Evolutionary conservation across 2,888 invertebrate genomes (phyloP), one percentile per base, ranked within the genome.

Genomic region (Rhagonycha fulva): DNA sequence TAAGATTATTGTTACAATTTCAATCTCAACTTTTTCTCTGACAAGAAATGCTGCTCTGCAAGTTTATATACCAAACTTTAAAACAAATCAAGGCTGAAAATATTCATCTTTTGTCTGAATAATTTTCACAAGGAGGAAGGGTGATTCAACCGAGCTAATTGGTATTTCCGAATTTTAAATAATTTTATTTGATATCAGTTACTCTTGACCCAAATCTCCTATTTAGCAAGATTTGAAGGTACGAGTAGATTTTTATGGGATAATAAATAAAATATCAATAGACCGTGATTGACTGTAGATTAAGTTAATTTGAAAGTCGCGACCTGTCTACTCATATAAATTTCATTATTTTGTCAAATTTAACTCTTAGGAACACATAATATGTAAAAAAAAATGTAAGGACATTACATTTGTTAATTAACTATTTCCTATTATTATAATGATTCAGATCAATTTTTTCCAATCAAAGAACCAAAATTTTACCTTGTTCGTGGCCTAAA

Each of bases 71-170:
- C 70, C 26, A 14, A 62, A 62, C 26, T 32, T 62, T 62, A 11
- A 62, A 14, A 19, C 30, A 24, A 14, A 32, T 28, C 70, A 70
- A 70, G 70, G 70, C 24, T 62, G 28, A 70, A 14, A 28, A 62
- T 62, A 14, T 24, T 26, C 62, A 62, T 26, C 62, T 62, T 70
- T 28, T 70, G 19, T 62, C 28, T 30, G 26, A 70, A 30, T 28
- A 70, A 70, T 70, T 70, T 70, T 62, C 62, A 24, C 61, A 62
- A 62, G 70, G 19, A 62, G 70, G 70, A 62, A 70, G 28, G 61
- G 14, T 70, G 24, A 70, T 66, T n/a, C 23, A 66, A 19, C 12
- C 61, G 61, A 14, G 12, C 10, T 60, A 62, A 60, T 70, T 70
- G 61, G 47, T 60, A 61, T 70, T 61, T 70, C 61, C 47, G 14